Evolutionary conservation across 2,113 vertebrate genomes (phyloP).

Genomic region (Cynopterus brachyotis): DNA sequence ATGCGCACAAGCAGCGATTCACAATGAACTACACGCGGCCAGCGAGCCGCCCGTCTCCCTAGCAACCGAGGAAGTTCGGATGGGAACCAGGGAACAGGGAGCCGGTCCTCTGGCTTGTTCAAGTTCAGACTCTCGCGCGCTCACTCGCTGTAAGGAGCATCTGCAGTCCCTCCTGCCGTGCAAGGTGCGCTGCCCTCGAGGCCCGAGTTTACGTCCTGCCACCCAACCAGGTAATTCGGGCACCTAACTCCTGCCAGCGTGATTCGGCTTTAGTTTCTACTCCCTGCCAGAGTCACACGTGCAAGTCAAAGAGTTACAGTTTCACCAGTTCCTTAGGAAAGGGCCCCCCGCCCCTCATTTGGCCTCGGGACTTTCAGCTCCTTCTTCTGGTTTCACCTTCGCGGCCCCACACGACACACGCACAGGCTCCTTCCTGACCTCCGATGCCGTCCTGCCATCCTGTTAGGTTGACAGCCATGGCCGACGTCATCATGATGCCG

Average conservation of each 20-base stretch:
- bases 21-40: neutral
- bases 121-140: neutral
- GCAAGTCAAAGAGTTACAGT: fast-evolving
- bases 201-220: neutral
- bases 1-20: neutral
- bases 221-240: too few relatives aligned
- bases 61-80: neutral
- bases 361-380: neutral
- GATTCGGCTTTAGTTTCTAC: neutral
- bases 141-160: neutral
- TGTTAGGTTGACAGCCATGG: fast-evolving
- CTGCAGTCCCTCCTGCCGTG: neutral
- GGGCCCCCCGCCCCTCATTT: neutral
- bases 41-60: neutral
- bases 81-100: neutral
- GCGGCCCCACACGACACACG: neutral
- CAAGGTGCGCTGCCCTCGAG: fast-evolving
- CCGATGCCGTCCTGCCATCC: fast-evolving
- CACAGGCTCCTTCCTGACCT: neutral
- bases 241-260: neutral
- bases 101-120: neutral
- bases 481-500: fast-evolving
- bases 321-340: neutral
- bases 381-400: neutral
- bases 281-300: neutral